Evolutionary conservation across 2,113 vertebrate species (phyloP).

Genomic region (Dunckerocampus dactyliophorus): DNA sequence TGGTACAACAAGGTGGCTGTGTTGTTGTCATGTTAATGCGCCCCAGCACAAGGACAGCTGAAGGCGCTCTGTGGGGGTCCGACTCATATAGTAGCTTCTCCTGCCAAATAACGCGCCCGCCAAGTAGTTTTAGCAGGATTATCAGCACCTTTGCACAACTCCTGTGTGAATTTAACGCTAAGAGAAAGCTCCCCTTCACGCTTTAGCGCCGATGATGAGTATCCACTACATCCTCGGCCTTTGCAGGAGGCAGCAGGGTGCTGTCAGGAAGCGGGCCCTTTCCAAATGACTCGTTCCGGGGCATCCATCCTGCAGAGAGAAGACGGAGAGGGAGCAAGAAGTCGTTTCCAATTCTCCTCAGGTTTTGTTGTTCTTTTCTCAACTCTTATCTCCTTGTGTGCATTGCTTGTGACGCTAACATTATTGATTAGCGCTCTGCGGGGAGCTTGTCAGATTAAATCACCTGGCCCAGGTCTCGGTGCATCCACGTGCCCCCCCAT

Average conservation of each 20-base stretch:
- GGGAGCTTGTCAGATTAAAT: constrained; percentile 64
- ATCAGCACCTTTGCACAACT: constrained; percentile 22
- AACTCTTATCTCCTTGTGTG: constrained; percentile 8
- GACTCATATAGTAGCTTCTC: constrained; percentile 12
- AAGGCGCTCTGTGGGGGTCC: constrained; percentile 11
- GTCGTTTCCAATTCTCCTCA: constrained; percentile 51
- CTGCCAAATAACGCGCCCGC: constrained; percentile 17
- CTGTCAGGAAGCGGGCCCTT: constrained; percentile 46
- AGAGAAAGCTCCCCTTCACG: constrained; percentile 51
- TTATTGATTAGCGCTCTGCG: constrained; percentile 59
- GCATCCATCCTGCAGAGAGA: constrained; percentile 21
- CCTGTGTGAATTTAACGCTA: constrained; percentile 30
- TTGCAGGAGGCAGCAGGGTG: constrained; percentile 49
- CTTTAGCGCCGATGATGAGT: constrained; percentile 45
- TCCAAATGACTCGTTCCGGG: constrained; percentile 37
- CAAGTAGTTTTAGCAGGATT: constrained; percentile 44
- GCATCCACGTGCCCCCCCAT: constrained; percentile 21
- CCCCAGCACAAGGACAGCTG: background rate
- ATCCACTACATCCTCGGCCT: constrained; percentile 41
- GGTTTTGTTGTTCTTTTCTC: constrained; percentile 27
- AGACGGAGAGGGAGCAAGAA: constrained; percentile 29
- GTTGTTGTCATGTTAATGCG: no score
- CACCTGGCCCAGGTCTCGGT: constrained; percentile 49
- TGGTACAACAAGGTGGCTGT: no score
- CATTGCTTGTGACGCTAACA: constrained; percentile 40